These are phyloP conservation scores for Psammodynastes pulverulentus DNA, from an alignment of 2,113 vertebrate species.

Conservation along the genomic window DNA sequence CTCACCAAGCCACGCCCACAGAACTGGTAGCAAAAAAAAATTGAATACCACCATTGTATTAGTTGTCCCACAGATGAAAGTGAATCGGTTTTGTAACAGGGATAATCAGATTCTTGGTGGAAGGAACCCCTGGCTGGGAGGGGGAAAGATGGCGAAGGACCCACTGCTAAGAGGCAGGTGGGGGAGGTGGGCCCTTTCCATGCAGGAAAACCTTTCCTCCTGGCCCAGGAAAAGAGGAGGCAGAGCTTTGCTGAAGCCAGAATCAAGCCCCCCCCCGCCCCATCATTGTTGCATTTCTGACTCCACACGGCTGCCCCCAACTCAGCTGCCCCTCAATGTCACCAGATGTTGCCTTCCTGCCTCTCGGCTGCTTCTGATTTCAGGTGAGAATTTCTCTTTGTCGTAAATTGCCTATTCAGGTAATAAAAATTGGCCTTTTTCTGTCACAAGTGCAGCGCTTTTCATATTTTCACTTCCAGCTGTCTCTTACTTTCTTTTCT, in stretches of 20 bases:
- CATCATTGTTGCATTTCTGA: neutral
- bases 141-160: neutral
- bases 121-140: neutral
- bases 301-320: neutral
- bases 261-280: neutral
- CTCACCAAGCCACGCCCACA: no score
- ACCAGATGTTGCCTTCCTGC: neutral
- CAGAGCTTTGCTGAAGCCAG: neutral
- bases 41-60: no score
- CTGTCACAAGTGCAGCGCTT: conserved; percentile 59
- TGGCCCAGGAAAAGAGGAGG: neutral
- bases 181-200: neutral
- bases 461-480: conserved; percentile 66
- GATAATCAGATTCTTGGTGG: neutral
- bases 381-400: conserved; percentile 54
- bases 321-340: neutral
- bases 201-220: neutral
- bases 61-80: neutral
- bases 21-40: no score
- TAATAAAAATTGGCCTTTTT: conserved; percentile 49
- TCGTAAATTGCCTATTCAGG: conserved; percentile 53
- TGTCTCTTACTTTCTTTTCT: conserved; percentile 67
- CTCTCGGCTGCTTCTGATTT: conserved; percentile 2
- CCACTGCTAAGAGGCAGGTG: neutral
- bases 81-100: neutral